These are phyloP conservation scores for Hylaea fasciaria DNA, from an alignment of 2,888 invertebrate species.

Conservation along the genomic window DNA sequence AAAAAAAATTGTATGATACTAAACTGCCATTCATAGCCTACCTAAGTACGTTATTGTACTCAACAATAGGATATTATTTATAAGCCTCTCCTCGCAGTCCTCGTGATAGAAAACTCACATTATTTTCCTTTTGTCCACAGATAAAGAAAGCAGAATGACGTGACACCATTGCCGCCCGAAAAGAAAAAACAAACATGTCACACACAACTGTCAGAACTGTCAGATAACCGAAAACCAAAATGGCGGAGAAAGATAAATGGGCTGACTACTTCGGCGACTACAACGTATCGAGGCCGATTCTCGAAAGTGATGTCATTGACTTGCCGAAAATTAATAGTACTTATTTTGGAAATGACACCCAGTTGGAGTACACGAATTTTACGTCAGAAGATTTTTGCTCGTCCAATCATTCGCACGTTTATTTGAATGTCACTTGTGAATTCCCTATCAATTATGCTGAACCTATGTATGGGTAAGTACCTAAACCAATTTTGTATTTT, in stretches of 20 bases:
- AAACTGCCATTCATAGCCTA: no score
- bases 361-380: slow-evolving; percentile 66
- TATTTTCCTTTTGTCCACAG: slow-evolving; percentile 37
- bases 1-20: no score
- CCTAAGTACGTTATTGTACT: background rate
- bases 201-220: slow-evolving; percentile 52
- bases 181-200: slow-evolving; percentile 39
- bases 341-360: slow-evolving; percentile 61
- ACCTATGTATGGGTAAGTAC: slow-evolving; percentile 87
- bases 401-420: slow-evolving; percentile 74
- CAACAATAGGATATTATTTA: slow-evolving; percentile 10
- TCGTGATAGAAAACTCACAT: slow-evolving; percentile 15
- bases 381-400: slow-evolving; percentile 72
- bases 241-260: slow-evolving; percentile 68
- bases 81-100: slow-evolving; percentile 10
- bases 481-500: background rate
- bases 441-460: slow-evolving; percentile 87
- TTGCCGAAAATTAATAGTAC: slow-evolving; percentile 55
- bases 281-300: slow-evolving; percentile 46
- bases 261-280: slow-evolving; percentile 63
- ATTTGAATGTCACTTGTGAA: slow-evolving; percentile 88
- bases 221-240: slow-evolving; percentile 61
- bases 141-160: slow-evolving; percentile 38
- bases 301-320: slow-evolving; percentile 36
- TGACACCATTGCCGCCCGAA: slow-evolving; percentile 16